Base-by-base conservation (phyloP, 2,888 invertebrate species). In the Cheilosia grossa region DNA sequence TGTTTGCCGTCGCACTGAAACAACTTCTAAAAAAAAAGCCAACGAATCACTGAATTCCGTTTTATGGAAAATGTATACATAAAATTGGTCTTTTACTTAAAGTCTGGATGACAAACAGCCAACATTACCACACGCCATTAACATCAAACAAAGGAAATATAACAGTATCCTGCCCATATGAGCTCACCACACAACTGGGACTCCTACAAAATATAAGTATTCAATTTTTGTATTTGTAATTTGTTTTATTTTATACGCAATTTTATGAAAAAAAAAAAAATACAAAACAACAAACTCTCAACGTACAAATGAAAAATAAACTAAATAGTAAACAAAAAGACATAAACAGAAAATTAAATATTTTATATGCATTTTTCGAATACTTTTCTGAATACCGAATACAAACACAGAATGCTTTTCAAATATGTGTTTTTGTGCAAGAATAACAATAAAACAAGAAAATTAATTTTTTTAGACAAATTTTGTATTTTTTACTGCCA, bases 241-340 rank as follows among this genome's bases (percentile, higher is more conserved):
- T 82, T 80, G 27, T 63, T 49, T 27, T 27, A 27, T 40, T 64
- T 63, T 59, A 44, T 37, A 64, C 58, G 67, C 33, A 70, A 17
- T 53, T 47, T 47, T 69, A 70, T 64, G 2, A 21, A 21, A 21
- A 21, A 80, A 74, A 51, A 82, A 72, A 72, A 42, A 79, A 51
- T 67, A 66, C 30, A 79, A 78, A 72, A 73, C 67, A 74, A 44
- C 21, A 78, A 82, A 82, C 82, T 81, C 75, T 85, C 42, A 85
- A 59, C 85, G 85, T 85, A 85, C 85, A 85, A 85, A 85, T 85
- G 37, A 73, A 85, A 49, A 81, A 85, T 85, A 72, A 81, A 85
- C 85, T 81, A 85, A 70, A 51, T 33, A 49, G 17, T 70, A 51
- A 33, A 51, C 21, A 54, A 59, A 82, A 66, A 51, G 59, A 59